Evolutionary conservation across 2,797 vertebrate genomes (phyloP).

Genomic region (Synanceia verrucosa): DNA sequence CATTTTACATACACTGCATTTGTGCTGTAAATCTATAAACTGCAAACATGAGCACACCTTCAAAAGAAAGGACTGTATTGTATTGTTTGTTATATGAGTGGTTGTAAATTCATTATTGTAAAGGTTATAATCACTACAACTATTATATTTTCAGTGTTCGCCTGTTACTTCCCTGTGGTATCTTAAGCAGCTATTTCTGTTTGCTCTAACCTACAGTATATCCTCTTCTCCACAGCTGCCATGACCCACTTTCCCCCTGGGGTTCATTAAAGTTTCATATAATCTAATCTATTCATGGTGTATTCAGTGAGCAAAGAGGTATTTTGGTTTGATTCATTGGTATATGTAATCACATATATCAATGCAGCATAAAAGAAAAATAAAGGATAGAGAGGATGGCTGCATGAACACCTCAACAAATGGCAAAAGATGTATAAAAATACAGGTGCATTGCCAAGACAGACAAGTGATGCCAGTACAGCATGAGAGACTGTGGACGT

Average conservation of each 20-base stretch:
- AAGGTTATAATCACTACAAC: not conserved
- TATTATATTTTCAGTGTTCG: not conserved
- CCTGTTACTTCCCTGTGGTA: constrained; percentile 17
- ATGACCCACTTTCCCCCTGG: constrained; percentile 69
- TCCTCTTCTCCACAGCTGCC: constrained; percentile 44
- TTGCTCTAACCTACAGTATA: constrained; percentile 44
- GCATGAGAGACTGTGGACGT: constrained; percentile 14
- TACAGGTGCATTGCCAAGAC: not conserved
- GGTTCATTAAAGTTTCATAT: constrained; percentile 73
- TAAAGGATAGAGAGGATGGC: not conserved
- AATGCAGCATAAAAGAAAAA: constrained; percentile 13
- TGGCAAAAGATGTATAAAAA: not conserved
- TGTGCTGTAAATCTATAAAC: constrained; percentile 30
- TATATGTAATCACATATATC: constrained; percentile 19
- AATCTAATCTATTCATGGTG: constrained; percentile 61
- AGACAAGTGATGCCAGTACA: not conserved
- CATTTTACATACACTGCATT: constrained; percentile 18
- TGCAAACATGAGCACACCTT: not conserved
- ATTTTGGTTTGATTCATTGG: constrained; percentile 47
- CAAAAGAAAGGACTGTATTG: constrained; percentile 7
- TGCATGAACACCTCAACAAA: constrained; percentile 17
- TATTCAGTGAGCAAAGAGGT: constrained; percentile 48
- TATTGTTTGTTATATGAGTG: not conserved
- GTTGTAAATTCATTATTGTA: not conserved
- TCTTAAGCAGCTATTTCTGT: constrained; percentile 40